Evolutionary conservation across 2,888 invertebrate species (phyloP).

Genomic region (Cactoblastis cactorum): DNA sequence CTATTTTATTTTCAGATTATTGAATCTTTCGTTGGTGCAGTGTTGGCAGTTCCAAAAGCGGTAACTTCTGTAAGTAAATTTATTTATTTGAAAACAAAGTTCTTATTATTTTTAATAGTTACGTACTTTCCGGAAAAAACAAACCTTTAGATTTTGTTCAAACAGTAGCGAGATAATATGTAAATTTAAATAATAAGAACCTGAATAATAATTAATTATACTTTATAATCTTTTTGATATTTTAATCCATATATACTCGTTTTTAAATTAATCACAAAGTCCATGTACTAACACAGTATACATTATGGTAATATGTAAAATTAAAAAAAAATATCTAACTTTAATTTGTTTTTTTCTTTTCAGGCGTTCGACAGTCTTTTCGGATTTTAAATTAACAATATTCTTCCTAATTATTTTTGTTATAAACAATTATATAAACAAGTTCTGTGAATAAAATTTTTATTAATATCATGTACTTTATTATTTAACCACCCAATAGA

Average conservation of each 20-base stretch:
- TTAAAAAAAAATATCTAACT: not conserved
- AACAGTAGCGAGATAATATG: no score
- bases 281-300: no score
- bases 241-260: no score
- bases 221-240: no score
- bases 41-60: not conserved
- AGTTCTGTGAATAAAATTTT: not conserved
- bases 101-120: no score
- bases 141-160: no score
- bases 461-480: not conserved
- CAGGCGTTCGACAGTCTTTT: not conserved
- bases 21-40: not conserved
- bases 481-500: not conserved
- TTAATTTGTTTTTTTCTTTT: not conserved
- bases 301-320: no score
- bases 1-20: not conserved
- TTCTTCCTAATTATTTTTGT: not conserved
- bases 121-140: no score
- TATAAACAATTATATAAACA: not conserved
- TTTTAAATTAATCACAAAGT: no score
- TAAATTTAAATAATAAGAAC: no score
- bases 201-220: no score
- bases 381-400: no score
- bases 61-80: not conserved
- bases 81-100: not conserved